These are phyloP conservation scores for Drosophila malerkotliana DNA, from an alignment of 1,140 invertebrate genomes.

Conservation along the genomic window DNA sequence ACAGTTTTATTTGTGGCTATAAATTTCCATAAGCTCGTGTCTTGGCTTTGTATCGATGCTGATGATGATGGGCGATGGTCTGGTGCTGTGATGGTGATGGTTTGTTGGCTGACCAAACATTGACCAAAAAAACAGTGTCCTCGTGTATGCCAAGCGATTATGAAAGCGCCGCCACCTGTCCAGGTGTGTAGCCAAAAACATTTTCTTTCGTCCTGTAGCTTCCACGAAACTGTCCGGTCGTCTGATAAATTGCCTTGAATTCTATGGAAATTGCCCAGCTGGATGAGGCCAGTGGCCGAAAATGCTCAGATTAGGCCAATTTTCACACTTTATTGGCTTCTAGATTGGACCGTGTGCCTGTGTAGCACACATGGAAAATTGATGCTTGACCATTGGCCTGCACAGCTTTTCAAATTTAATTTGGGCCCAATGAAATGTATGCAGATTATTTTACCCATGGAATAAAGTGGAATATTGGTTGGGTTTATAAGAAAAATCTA, in stretches of 20 bases:
- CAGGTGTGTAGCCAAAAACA: not conserved
- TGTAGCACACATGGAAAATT: not conserved
- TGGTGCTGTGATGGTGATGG: not conserved
- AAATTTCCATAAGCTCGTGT: conserved; percentile 63
- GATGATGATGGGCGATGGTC: conserved; percentile 19
- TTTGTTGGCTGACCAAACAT: not conserved
- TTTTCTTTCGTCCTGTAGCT: not conserved
- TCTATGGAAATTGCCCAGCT: conserved; percentile 6
- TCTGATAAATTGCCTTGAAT: conserved; percentile 22
- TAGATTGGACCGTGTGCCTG: not conserved
- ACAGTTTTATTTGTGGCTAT: conserved; percentile 33
- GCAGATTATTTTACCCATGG: not conserved
- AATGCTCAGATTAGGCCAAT: conserved; percentile 6
- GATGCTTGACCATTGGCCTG: conserved; percentile 14
- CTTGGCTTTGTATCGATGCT: conserved; percentile 32
- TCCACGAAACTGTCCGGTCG: not conserved
- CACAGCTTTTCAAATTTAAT: conserved; percentile 2
- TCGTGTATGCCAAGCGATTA: conserved; percentile 59
- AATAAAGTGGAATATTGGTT: not conserved
- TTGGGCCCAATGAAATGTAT: not conserved
- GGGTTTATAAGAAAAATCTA: too few species aligned
- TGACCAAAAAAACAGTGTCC: conserved; percentile 35
- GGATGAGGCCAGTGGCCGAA: not conserved
- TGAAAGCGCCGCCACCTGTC: conserved; percentile 53
- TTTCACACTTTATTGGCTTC: conserved; percentile 21